These are phyloP conservation scores for Cheilosia soror DNA, from an alignment of 2,888 invertebrate species.

Conservation along the genomic window DNA sequence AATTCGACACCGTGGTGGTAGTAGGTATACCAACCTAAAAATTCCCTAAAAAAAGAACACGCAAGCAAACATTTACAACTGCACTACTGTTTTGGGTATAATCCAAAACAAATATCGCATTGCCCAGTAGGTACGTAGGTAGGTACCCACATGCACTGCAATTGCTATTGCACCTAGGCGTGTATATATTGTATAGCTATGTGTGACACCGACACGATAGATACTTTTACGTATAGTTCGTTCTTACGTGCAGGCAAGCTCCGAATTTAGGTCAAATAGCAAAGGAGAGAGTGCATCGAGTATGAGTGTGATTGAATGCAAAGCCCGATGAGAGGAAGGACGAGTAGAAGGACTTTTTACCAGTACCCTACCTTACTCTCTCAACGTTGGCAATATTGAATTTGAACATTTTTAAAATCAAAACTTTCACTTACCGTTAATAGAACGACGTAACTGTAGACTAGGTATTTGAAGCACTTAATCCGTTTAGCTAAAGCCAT, in stretches of 20 bases:
- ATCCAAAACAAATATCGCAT: conserved; percentile 58
- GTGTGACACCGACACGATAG: conserved; percentile 54
- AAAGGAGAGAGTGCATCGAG: conserved; percentile 70
- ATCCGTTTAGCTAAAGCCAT: conserved; percentile 83
- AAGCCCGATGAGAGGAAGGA: conserved; percentile 11
- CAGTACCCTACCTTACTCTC: neutral
- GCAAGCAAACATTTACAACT: conserved; percentile 21
- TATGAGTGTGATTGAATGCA: conserved; percentile 65
- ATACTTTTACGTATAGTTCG: conserved; percentile 68
- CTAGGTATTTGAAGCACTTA: conserved; percentile 84
- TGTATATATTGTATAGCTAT: neutral
- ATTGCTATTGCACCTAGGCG: neutral
- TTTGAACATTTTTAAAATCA: conserved; percentile 17
- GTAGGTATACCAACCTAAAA: conserved; percentile 28
- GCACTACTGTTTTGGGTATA: conserved; percentile 36
- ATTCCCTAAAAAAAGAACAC: conserved; percentile 27
- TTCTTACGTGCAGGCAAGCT: conserved; percentile 69
- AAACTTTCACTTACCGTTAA: conserved; percentile 82
- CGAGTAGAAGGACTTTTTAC: conserved; percentile 17
- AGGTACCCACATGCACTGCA: conserved; percentile 1
- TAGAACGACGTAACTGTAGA: conserved; percentile 83
- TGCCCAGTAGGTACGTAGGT: conserved; percentile 27
- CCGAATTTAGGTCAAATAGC: conserved; percentile 73
- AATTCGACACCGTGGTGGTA: neutral
- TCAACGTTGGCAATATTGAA: neutral